These are phyloP conservation scores for Megaustenia siamemsis DNA, from an alignment of 2,888 invertebrate genomes.

Conservation along the genomic window DNA sequence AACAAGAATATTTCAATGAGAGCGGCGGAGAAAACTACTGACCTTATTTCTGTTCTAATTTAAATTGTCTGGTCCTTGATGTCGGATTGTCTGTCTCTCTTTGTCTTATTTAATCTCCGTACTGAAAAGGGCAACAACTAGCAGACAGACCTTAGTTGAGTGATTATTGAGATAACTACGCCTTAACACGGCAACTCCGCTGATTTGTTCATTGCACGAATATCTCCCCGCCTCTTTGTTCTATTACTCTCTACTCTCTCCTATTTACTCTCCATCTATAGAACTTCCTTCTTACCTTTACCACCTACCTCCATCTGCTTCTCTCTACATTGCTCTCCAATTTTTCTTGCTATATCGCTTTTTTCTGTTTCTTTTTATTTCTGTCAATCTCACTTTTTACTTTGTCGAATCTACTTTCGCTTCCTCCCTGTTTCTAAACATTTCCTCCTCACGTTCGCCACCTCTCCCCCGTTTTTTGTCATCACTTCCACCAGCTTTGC, in stretches of 20 bases:
- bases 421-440: no score
- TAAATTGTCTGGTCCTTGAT: slow-evolving; percentile 12
- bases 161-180: background rate
- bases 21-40: background rate
- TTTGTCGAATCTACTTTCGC: no score
- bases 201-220: background rate
- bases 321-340: background rate
- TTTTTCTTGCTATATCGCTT: background rate
- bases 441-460: no score
- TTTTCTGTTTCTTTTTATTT: background rate
- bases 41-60: slow-evolving; percentile 10
- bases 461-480: no score
- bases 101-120: slow-evolving; percentile 13
- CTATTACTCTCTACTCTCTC: background rate
- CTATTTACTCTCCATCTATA: background rate
- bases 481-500: no score
- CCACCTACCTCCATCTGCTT: background rate
- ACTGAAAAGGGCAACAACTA: background rate
- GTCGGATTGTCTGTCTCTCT: background rate
- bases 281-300: background rate
- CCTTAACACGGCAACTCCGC: background rate
- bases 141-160: background rate
- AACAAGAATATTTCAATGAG: background rate
- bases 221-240: background rate
- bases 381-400: slow-evolving; percentile 1